Evolutionary conservation across 2,113 vertebrate genomes (phyloP).

Genomic region (Dicentrarchus labrax): DNA sequence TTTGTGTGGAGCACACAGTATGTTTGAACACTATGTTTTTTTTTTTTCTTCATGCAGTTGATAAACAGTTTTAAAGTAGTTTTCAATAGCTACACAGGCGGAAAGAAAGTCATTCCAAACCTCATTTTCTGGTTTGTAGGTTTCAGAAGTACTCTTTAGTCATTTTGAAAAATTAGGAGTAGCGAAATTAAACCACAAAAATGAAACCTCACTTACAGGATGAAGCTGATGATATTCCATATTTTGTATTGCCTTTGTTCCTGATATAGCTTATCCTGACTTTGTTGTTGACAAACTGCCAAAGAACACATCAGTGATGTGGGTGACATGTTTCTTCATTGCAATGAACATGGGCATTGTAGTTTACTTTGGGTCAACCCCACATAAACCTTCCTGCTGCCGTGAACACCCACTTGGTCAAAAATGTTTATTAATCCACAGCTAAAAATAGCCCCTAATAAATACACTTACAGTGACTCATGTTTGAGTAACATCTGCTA

Average conservation of each 20-base stretch:
- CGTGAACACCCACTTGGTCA: no score
- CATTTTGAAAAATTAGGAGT: background rate
- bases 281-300: background rate
- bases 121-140: conserved; percentile 14
- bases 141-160: background rate
- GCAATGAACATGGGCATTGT: background rate
- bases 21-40: conserved; percentile 13
- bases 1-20: conserved; percentile 49
- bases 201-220: background rate
- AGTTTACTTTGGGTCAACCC: background rate
- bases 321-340: background rate
- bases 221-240: background rate
- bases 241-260: background rate
- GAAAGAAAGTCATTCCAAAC: conserved; percentile 1
- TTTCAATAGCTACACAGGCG: conserved; percentile 8
- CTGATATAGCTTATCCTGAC: background rate
- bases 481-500: background rate
- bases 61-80: conserved; percentile 12
- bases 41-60: conserved; percentile 13
- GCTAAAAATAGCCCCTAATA: background rate
- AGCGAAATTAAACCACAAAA: background rate
- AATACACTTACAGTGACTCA: background rate
- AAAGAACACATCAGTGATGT: background rate
- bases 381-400: background rate
- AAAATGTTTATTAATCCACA: no score